Base-by-base conservation (phyloP, 92 coral and sea anemone genomes). In the Ricordea florida region DNA sequence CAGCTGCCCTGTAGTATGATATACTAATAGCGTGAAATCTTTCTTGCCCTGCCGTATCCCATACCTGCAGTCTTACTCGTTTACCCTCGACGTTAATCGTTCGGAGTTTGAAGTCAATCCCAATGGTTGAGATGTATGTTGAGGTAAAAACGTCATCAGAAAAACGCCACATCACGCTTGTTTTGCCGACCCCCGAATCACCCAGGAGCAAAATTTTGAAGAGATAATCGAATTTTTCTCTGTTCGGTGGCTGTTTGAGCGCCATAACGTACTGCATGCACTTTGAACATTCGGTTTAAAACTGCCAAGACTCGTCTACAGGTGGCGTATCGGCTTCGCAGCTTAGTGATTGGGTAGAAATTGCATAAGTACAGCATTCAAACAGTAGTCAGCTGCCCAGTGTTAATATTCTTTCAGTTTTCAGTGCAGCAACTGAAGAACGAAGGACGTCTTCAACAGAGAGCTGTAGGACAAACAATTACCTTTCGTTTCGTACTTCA, bases 41-140 rank as follows among this genome's bases (percentile, higher is more conserved):
- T 43, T 94, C 98, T 45, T 94, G 98, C 0, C 98, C 98, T 0
- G 98, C 98, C 4, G 97, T 94, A 62, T 94, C 98, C 98, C 97
- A 94, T 8, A 94, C 83, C 44, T 94, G 98, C 5, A 92, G 76
- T 8, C 90, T 89, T 5, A 94, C 90, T 23, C 70, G 69, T 69
- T 92, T 89, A 0, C 87, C 97, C 10, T 81, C 82, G 15, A 94
- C 82, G 14, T 63, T 78, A 16, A 94, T 81, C 0, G 98, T 94
- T 10, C 98, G 97, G 21, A 94, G 85, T 61, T 94, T 94, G 71
- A 94, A 94, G 68, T 94, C 98, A 33, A 94, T 93, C 15, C 98
- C 98, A n/a, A 94, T 94, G 2, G 98, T 94, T 33, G 97, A 92
- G 49, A 94, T 94, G 59, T 88, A 94, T 23, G 92, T 85, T 6